phyloP scores from a whole-genome alignment of 1,140 invertebrate species.

The Solen grandis region DNA sequence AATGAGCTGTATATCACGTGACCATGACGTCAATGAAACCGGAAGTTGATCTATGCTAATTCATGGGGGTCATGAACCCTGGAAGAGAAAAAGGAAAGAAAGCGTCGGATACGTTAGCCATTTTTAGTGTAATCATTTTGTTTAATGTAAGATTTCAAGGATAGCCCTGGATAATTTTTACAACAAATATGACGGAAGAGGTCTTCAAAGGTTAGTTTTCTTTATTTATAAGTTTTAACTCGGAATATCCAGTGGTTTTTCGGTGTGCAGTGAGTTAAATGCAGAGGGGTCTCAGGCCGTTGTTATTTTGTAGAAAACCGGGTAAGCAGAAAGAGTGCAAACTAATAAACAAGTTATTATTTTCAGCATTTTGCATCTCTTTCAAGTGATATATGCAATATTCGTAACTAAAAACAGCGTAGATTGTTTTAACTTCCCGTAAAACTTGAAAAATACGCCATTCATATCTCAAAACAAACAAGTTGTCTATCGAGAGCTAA shows the following conservation, averaged over 20 bases:
- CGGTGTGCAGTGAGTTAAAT: slow-evolving; percentile 58
- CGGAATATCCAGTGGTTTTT: slow-evolving; percentile 3
- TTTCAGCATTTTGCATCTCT: neutral
- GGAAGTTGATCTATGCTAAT: slow-evolving; percentile 61
- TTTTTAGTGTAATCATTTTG: slow-evolving; percentile 17
- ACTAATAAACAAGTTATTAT: neutral
- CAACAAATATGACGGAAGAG: slow-evolving; percentile 62
- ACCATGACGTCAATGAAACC: slow-evolving; percentile 29
- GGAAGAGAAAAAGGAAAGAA: slow-evolving; percentile 55
- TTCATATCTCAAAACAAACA: neutral
- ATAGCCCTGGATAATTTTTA: slow-evolving; percentile 15
- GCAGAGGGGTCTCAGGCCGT: slow-evolving; percentile 26
- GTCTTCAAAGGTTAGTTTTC: slow-evolving; percentile 64
- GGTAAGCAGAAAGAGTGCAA: neutral
- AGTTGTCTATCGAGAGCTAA: too few species aligned
- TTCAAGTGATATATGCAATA: neutral
- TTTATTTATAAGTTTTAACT: slow-evolving; percentile 15
- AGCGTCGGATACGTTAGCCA: slow-evolving; percentile 56
- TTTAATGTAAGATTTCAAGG: slow-evolving; percentile 21
- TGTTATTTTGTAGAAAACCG: neutral
- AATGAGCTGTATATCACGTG: too few species aligned
- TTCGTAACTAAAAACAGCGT: neutral
- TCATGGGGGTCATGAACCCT: slow-evolving; percentile 60
- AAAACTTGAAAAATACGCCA: neutral
- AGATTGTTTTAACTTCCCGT: neutral